phyloP scores from a whole-genome alignment of 2,888 invertebrate genomes.

The Amphipyra berbera region DNA sequence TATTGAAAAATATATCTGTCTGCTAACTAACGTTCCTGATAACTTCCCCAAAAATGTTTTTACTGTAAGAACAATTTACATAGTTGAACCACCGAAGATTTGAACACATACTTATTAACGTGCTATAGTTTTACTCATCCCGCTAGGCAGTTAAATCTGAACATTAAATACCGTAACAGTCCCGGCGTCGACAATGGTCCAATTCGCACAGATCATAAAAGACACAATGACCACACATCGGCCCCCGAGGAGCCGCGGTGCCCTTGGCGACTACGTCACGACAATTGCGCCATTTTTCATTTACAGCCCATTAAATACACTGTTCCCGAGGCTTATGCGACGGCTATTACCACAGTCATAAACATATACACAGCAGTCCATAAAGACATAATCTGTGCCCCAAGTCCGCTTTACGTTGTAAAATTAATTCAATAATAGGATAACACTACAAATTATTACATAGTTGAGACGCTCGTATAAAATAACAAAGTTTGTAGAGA shows the following conservation, averaged over 20 bases:
- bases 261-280: slow-evolving; percentile 65
- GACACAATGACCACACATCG: slow-evolving; percentile 58
- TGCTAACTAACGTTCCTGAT: no score
- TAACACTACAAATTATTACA: slow-evolving; percentile 45
- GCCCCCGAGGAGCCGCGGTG: slow-evolving; percentile 46
- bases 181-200: slow-evolving; percentile 30
- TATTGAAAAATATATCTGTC: no score
- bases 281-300: slow-evolving; percentile 78
- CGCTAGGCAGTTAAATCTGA: slow-evolving; percentile 34
- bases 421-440: slow-evolving; percentile 55
- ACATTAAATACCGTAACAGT: slow-evolving; percentile 43
- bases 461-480: slow-evolving; percentile 34
- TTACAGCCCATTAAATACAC: slow-evolving; percentile 80
- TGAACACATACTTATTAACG: not conserved
- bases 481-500: slow-evolving; percentile 26
- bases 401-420: slow-evolving; percentile 39
- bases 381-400: slow-evolving; percentile 48
- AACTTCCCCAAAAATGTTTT: no score
- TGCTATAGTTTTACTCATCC: slow-evolving; percentile 7
- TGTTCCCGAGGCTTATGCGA: slow-evolving; percentile 69
- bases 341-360: slow-evolving; percentile 74
- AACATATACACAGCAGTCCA: slow-evolving; percentile 67
- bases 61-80: not conserved
- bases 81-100: not conserved
- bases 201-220: slow-evolving; percentile 70